Base-by-base conservation (phyloP, 2,888 invertebrate species). In the Hoplodrina blanda region DNA sequence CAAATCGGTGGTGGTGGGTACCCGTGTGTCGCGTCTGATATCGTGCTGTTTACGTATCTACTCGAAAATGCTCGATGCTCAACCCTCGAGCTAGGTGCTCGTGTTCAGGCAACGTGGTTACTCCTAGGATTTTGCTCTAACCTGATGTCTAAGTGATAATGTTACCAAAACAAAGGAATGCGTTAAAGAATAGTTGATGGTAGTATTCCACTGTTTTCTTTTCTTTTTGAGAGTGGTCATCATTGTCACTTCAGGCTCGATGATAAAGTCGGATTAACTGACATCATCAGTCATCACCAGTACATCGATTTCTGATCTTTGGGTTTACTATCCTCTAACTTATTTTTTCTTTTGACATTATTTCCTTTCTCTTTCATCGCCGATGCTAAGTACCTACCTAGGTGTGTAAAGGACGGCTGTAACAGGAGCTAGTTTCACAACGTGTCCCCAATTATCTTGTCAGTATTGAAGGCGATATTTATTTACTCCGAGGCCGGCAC, bases 401-500 rank as follows among this genome's bases (percentile, higher is more conserved):
- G 25, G 33, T 33, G n/a, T 46, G 37, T 19, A 33, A 49, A 41
- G 53, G 37, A 57, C 37, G 33, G 30, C n/a, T 25, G 49, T 15
- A 65, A 33, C 66, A 49, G 62, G 25, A 65, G 59, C 50, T 62
- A 60, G 68, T 67, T 79, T 56, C 64, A 49, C 69, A 60, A 59
- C 59, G 55, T 57, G 69, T 59, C 59, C 65, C 25, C 64, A 74
- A 74, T 75, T 60, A 80, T 60, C 52, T 79, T 49, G 62, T 80
- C 75, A 62, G 79, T 56, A 79, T 62, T 74, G 77, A 65, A 69
- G 69, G 56, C 64, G 62, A 76, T 76, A 68, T 73, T 62, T 80
- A 81, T 79, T 76, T 64, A 66, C 76, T 69, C 59, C 76, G 71
- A 69, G 70, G 76, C 76, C 76, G 81, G 76, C 77, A 77, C 80